These are phyloP conservation scores for Lamellibrachia columna DNA, from an alignment of 2,888 invertebrate genomes.

Conservation along the genomic window DNA sequence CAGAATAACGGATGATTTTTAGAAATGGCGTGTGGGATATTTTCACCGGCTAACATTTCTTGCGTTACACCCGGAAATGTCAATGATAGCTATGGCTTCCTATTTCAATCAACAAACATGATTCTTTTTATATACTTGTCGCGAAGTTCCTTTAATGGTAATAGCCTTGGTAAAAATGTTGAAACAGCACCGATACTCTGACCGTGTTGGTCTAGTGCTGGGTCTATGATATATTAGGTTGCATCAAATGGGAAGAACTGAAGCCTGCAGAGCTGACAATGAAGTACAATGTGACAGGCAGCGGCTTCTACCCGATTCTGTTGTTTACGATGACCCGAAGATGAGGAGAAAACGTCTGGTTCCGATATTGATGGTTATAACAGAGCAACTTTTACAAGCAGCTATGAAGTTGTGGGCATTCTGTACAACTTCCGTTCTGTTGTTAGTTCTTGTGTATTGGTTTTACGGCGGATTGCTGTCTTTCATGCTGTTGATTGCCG, in stretches of 20 bases:
- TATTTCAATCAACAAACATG: constrained; percentile 2
- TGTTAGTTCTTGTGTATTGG: constrained; percentile 83
- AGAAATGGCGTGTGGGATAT: neutral
- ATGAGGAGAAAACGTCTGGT: neutral
- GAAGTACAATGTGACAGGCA: constrained; percentile 8
- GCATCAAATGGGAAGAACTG: neutral
- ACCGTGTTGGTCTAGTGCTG: neutral
- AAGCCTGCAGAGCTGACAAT: neutral
- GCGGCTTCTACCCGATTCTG: neutral
- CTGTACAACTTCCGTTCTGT: constrained; percentile 77
- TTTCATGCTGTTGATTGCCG: constrained; percentile 76
- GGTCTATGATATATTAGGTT: neutral
- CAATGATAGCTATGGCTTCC: constrained; percentile 16
- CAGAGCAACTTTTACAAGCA: neutral
- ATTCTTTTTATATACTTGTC: neutral
- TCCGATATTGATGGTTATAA: neutral
- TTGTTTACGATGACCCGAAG: neutral
- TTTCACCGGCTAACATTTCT: neutral
- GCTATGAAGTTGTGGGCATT: constrained; percentile 77
- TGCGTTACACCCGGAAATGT: constrained; percentile 9
- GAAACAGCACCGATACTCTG: neutral
- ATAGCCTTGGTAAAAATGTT: neutral
- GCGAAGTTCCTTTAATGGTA: neutral
- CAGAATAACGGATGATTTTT: neutral
- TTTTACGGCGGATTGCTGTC: constrained; percentile 82